A percentile compares a stretch with the other conserved stretches of the same genome.
phyloP scores from a whole-genome alignment of 2,797 vertebrate species.

The Anguilla pacifica region DNA sequence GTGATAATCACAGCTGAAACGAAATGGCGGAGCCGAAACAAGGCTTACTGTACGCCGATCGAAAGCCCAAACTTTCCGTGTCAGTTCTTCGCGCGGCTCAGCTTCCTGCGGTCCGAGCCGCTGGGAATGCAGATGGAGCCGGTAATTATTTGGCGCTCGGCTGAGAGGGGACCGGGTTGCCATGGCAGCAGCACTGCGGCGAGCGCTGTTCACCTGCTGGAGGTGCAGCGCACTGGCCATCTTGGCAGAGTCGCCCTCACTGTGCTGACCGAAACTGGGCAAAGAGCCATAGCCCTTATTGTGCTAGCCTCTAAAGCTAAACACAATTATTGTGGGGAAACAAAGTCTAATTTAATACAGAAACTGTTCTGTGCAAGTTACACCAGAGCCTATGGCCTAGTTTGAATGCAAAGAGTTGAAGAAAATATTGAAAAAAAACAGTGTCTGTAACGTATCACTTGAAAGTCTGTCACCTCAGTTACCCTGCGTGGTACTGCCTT shows the following conservation, averaged over 20 bases:
- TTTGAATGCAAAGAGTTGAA: background rate
- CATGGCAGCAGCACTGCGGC: constrained; percentile 59
- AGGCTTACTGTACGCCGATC: background rate
- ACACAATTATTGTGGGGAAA: background rate
- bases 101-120: background rate
- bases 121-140: constrained; percentile 57
- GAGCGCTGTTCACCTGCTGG: constrained; percentile 14
- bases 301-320: background rate
- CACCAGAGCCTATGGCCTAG: background rate
- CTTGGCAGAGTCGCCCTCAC: background rate
- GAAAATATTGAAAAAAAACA: background rate
- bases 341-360: background rate
- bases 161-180: constrained; percentile 49
- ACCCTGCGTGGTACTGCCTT: background rate
- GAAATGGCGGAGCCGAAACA: background rate
- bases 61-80: background rate
- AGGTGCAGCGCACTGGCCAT: background rate
- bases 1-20: too few species aligned
- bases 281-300: background rate
- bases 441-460: background rate
- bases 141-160: constrained; percentile 44
- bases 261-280: background rate
- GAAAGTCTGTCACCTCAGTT: background rate
- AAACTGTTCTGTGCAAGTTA: background rate
- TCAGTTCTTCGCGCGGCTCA: background rate